phyloP scores from a whole-genome alignment of 2,797 vertebrate genomes.

The Antrozous pallidus region DNA sequence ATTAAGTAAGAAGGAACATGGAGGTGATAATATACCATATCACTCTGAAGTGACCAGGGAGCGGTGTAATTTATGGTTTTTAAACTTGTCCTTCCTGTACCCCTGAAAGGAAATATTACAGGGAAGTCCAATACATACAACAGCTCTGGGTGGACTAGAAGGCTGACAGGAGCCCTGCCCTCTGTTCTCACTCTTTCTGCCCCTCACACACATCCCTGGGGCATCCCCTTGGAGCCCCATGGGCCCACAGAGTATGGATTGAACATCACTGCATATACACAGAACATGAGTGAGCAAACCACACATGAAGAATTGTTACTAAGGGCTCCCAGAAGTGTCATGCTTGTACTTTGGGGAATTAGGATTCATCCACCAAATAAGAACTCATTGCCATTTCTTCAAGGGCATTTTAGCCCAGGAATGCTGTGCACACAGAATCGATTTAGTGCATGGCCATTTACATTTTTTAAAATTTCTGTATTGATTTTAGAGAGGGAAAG shows the following conservation, averaged over 20 bases:
- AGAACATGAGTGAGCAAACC: slow-evolving; percentile 13
- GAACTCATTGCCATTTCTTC: slow-evolving; percentile 9
- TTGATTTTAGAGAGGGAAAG: too few relatives aligned
- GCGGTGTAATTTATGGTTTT: neutral
- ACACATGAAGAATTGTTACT: slow-evolving; percentile 36
- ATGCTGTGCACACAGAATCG: neutral
- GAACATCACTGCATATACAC: neutral
- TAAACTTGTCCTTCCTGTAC: neutral
- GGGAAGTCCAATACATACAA: neutral
- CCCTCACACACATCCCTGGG: neutral
- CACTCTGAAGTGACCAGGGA: neutral
- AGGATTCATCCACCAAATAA: slow-evolving; percentile 55
- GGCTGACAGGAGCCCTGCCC: neutral
- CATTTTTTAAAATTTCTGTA: too few relatives aligned
- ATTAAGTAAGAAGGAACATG: neutral
- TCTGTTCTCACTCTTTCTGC: neutral
- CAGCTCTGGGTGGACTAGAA: neutral
- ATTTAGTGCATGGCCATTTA: neutral
- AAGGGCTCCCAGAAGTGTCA: neutral
- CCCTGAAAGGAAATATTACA: neutral
- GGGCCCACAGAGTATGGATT: neutral
- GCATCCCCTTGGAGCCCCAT: neutral
- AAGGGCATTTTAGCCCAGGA: neutral
- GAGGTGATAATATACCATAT: neutral
- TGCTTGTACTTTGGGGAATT: slow-evolving; percentile 15